phyloP scores from a whole-genome alignment of 53 echinoderm and acorn worm genomes.

The Echinarachnius parma region DNA sequence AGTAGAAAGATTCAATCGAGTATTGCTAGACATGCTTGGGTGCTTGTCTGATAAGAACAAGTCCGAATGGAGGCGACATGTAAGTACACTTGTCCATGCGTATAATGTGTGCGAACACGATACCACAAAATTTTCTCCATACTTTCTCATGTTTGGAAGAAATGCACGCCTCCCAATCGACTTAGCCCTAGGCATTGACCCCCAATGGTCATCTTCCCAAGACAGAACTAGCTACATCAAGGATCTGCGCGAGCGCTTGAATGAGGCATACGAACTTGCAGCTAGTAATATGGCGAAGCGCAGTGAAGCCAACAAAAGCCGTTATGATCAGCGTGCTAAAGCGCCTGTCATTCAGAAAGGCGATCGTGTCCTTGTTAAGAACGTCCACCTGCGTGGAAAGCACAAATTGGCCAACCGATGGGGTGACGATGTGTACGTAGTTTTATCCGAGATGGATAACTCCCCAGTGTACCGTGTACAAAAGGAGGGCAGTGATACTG shows the following conservation, averaged over 20 bases:
- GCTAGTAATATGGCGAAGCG: slow-evolving; percentile 17
- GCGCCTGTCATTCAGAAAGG: slow-evolving; percentile 18
- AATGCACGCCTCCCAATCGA: slow-evolving; percentile 27
- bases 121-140: slow-evolving; percentile 24
- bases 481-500: slow-evolving; percentile 6
- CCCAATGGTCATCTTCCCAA: not conserved
- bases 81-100: slow-evolving; percentile 23
- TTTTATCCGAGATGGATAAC: slow-evolving; percentile 10
- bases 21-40: slow-evolving; percentile 37
- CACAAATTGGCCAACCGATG: slow-evolving; percentile 29
- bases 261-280: slow-evolving; percentile 18
- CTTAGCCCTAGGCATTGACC: slow-evolving; percentile 22
- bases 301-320: slow-evolving; percentile 14
- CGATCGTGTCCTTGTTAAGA: slow-evolving; percentile 16
- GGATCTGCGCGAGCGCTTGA: not conserved
- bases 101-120: slow-evolving; percentile 44
- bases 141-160: slow-evolving; percentile 32
- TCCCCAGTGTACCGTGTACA: slow-evolving; percentile 18
- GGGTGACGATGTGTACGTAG: slow-evolving; percentile 19
- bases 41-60: slow-evolving; percentile 26
- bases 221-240: slow-evolving; percentile 18
- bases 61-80: slow-evolving; percentile 18
- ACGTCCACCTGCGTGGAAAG: slow-evolving; percentile 16
- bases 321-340: slow-evolving; percentile 13
- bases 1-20: slow-evolving; percentile 34